Percentiles rank a stretch among this genome's conserved stretches.
phyloP scores from a whole-genome alignment of 2,888 invertebrate genomes.

The Drosophila neotestacea region DNA sequence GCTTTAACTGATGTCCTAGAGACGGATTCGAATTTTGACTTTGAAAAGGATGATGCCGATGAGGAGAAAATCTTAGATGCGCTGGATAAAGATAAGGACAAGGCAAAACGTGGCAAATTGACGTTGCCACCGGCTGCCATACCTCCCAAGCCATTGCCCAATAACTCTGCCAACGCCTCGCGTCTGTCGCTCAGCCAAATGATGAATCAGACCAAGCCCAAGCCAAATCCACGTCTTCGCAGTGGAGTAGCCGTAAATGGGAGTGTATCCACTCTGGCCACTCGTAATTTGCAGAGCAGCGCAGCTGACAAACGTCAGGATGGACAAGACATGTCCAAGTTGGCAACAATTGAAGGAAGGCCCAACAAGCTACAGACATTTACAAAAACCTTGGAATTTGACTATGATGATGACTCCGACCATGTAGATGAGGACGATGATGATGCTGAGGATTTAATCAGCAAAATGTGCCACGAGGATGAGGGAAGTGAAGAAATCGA shows the following conservation, averaged over 20 bases:
- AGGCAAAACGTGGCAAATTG: conserved; percentile 50
- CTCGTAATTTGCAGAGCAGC: conserved; percentile 18
- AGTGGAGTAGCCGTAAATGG: conserved; percentile 24
- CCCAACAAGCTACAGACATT: conserved; percentile 36
- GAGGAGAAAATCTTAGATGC: conserved; percentile 47
- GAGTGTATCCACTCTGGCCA: conserved; percentile 6
- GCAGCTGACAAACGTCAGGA: conserved; percentile 49
- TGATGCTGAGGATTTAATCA: conserved; percentile 31
- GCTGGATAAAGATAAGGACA: conserved; percentile 15
- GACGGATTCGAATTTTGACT: conserved; percentile 55
- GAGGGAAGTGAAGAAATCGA: conserved; percentile 45
- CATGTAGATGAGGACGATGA: conserved; percentile 43
- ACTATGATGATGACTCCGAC: conserved; percentile 60
- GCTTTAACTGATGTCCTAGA: conserved; percentile 67
- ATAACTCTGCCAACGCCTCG: conserved; percentile 8
- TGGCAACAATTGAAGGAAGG: conserved; percentile 32
- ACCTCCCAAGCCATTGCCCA: conserved; percentile 27
- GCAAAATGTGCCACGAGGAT: conserved; percentile 39
- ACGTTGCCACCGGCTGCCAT: conserved; percentile 58
- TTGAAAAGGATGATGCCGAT: conserved; percentile 52
- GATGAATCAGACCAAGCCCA: conserved; percentile 47
- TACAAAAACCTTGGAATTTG: conserved; percentile 58
- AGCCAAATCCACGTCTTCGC: conserved; percentile 39
- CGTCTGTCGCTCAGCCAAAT: conserved; percentile 57
- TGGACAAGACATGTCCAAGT: conserved; percentile 22